Evolutionary conservation across 1,140 invertebrate genomes (phyloP), one percentile per base, ranked within the genome.

Genomic region (Tachypleus tridentatus): DNA sequence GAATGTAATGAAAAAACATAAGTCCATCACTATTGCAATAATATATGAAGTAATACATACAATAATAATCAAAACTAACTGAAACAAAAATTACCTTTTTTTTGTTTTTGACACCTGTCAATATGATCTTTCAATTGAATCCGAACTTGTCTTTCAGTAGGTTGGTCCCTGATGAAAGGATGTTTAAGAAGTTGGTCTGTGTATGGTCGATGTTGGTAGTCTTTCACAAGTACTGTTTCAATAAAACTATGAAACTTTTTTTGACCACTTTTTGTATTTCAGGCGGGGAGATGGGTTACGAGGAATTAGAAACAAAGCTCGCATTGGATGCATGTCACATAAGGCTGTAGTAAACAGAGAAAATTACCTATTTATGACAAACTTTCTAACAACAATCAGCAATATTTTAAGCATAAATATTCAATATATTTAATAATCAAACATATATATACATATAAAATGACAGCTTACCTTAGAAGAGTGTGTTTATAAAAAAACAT

Each of bases 111-210:
- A 11, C 53, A 93, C 63, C 95, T 82, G 79, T 99, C 97, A 77
- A 99, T 97, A 77, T 98, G 95, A 78, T 99, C 97, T 79, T 98
- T 97, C 49, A 99, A 85, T 74, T 98, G 93, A 79, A 97, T 97
- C 73, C 94, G 83, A 60, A 97, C 93, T 82, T 98, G 93, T 71
- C 93, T 81, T 77, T 98, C 96, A 64, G 93, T 97, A 3, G 95
- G 94, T 79, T 98, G 93, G 80, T 99, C 95, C 76, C 88, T 83
- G 72, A 99, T 97, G 77, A 98, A 98, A 58, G 91, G 84, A 82
- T 98, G 94, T 78, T 94, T 97, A 62, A 99, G 79, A 63, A 99
- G 83, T 75, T 97, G 90, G 78, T 98, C 95, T 68, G 96, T 98
- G 77, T 95, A 97, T 64, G 95, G 95, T 70, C 97, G 81, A 78